Evolutionary conservation across 2,888 invertebrate genomes (phyloP), one percentile per base, ranked within the genome.

Genomic region (Eristalinus aeneus): DNA sequence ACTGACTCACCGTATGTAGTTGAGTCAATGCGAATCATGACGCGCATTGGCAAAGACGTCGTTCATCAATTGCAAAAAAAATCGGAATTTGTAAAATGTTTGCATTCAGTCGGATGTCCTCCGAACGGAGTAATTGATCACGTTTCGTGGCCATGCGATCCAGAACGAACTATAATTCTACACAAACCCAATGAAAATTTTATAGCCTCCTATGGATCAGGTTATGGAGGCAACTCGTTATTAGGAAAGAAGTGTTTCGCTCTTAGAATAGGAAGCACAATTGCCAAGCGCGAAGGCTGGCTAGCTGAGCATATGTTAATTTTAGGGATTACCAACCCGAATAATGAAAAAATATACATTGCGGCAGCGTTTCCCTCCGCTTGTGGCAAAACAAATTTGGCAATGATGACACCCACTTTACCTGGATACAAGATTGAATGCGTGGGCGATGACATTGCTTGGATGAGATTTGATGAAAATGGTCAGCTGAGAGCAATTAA

Each of bases 271-370:
- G 99, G 99, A 0, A 98, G 98, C 0, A 98, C 97, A 12, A 96
- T 99, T 89, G 99, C 98, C 2, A 95, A 95, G 88, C 94, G 96
- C 12, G 99, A 99, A 92, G 99, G 99, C 3, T 99, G 99, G 99
- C 94, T 99, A 53, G 99, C 99, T 0, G 99, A 99, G 91, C 99
- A 99, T 91, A 99, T 99, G 99, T 94, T 99, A 93, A 99, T 99
- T 91, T 94, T 99, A 88, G 98, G 99, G 63, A 96, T 99, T 83
- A 99, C 99, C 0, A 97, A 97, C 92, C 97, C 97, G 0, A 93
- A 96, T 90, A 98, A 98, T 0, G 95, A 95, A 88, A 98, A 98
- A 92, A 95, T 96, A 63, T 99, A 98, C 93, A 96, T 99, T 80
- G 98, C 97, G 0, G 99, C 99, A 0, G 99, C 99, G 0, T 99